These are phyloP conservation scores for Cephalotes varians DNA, from an alignment of 2,888 invertebrate species.

Conservation along the genomic window DNA sequence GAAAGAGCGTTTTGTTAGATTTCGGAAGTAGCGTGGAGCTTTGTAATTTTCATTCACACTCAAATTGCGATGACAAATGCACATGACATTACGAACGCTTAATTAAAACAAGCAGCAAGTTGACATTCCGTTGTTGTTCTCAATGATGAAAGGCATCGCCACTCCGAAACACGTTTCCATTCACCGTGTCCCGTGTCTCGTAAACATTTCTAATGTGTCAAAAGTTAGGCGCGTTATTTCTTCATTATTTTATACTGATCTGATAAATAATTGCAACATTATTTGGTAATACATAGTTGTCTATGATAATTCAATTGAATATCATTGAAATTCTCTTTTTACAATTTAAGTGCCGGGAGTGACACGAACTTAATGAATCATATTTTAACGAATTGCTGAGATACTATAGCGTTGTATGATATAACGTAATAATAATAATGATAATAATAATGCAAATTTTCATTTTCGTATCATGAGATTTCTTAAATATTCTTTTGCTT, in stretches of 20 bases:
- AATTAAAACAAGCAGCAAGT: constrained; percentile 39
- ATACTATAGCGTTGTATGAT: background rate
- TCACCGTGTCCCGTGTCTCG: constrained; percentile 14
- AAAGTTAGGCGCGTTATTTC: constrained; percentile 12
- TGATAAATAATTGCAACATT: constrained; percentile 40
- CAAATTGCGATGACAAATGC: constrained; percentile 5
- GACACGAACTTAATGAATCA: constrained; percentile 6
- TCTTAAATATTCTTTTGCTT: background rate
- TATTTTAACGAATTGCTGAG: background rate
- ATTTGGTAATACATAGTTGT: constrained; percentile 13
- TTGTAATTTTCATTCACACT: background rate
- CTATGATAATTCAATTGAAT: constrained; percentile 36
- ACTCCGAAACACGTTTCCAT: constrained; percentile 37
- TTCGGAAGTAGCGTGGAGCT: background rate
- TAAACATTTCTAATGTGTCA: constrained; percentile 30
- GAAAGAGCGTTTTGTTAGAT: background rate
- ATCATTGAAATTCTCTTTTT: background rate
- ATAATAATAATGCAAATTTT: background rate
- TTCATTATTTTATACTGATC: background rate
- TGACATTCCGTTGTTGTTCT: constrained; percentile 32
- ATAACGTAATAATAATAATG: background rate
- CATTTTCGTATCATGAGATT: background rate
- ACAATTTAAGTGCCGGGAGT: background rate
- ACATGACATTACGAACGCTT: constrained; percentile 4
- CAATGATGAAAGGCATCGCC: constrained; percentile 37